A percentile compares a stretch with the other conserved stretches of the same genome.
phyloP scores from a whole-genome alignment of 2,888 invertebrate species.

The Drosophila subsilvestris region DNA sequence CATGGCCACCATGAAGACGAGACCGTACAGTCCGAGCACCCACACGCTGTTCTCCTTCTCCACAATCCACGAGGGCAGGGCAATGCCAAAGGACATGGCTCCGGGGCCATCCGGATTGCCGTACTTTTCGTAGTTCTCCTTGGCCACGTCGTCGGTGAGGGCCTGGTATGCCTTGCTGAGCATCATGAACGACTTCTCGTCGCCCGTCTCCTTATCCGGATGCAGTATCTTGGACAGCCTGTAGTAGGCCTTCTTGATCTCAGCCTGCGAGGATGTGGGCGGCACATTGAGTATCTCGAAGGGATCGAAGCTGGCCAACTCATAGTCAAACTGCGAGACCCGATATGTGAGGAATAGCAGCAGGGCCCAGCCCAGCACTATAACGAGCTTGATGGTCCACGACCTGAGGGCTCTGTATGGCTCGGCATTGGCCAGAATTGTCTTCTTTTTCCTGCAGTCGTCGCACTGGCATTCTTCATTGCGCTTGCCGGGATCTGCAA shows the following conservation, averaged over 20 bases:
- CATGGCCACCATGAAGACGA: conserved; percentile 99
- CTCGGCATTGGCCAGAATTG: conserved; percentile 92
- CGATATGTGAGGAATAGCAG: conserved; percentile 93
- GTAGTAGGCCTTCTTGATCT: conserved; percentile 98
- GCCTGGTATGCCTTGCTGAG: conserved; percentile 97
- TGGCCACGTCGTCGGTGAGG: conserved; percentile 98
- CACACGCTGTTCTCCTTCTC: conserved; percentile 99
- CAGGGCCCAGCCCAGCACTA: conserved; percentile 92
- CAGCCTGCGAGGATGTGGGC: conserved; percentile 92
- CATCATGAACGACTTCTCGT: conserved; percentile 98
- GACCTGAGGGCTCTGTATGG: conserved; percentile 95
- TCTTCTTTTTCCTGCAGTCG: conserved; percentile 93
- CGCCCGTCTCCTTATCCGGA: conserved; percentile 99
- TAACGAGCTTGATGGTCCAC: conserved; percentile 90
- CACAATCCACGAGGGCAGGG: conserved; percentile 99
- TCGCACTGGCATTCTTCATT: conserved; percentile 95
- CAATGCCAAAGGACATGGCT: conserved; percentile 99
- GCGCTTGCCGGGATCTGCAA: conserved; percentile 89
- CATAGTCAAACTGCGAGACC: conserved; percentile 98
- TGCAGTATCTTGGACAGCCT: conserved; percentile 96
- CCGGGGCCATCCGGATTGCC: conserved; percentile 99
- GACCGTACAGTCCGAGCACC: conserved; percentile 97
- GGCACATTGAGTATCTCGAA: conserved; percentile 97
- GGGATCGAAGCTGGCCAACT: conserved; percentile 99
- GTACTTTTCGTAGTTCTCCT: conserved; percentile 99